Evolutionary conservation across 2,113 vertebrate species (phyloP), one percentile per base, ranked within the genome.

Genomic region (Callionymus lyra): DNA sequence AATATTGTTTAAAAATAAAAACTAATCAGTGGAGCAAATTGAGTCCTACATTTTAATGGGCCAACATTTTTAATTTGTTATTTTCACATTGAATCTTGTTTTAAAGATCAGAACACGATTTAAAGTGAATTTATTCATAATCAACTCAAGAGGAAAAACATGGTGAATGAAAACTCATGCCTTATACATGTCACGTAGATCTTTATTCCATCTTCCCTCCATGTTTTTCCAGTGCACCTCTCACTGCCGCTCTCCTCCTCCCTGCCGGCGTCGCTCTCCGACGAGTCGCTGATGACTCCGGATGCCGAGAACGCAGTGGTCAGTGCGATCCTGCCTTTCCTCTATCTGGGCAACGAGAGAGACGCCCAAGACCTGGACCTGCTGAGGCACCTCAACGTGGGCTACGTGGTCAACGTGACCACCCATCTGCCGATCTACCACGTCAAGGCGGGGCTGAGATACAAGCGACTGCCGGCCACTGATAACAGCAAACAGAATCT

Each of bases 401-500:
- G 84, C 44, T 90, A 81, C 8, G 86, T 91, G 57, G 82, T 91
- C 21, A 91, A 91, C 6, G 85, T 91, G 64, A 91, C 89, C 39
- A 87, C 88, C 3, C 89, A 91, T 65, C 82, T 91, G 51, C 89
- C 89, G 2, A 84, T 90, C 44, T 91, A 90, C 76, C 89, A 91
- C 35, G 65, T 81, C 46, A 79, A 72, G 44, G 78, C 76, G 1
- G 88, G 87, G 10, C 71, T 84, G 51, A 83, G 75, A 55, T 91
- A 91, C 74, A 91, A 91, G 66, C 59, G 89, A 39, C 75, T 91
- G 27, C 89, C 88, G 0, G 88, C 88, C 48, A 89, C 87, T 0
- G 89, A 91, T 63, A 91, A 85, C 80, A 87, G 83, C 85, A 89
- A 86, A 65, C 89, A 91, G 72, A 89, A 91, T 76, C 85, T 91